These are phyloP conservation scores for Cyclophora punctaria DNA, from an alignment of 2,888 invertebrate species.

Conservation along the genomic window DNA sequence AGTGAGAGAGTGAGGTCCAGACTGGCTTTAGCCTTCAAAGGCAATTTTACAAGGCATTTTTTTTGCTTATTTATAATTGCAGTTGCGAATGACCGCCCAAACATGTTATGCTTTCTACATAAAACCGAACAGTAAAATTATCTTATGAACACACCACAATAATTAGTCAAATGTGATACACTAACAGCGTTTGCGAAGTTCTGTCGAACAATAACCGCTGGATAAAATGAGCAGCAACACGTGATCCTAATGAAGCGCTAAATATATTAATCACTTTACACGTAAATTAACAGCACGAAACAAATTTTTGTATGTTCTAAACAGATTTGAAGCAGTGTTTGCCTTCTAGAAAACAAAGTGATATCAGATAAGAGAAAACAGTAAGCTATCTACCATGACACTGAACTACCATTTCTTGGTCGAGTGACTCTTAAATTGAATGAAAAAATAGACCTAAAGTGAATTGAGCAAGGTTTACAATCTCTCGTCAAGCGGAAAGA, in stretches of 20 bases:
- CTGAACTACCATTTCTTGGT: slow-evolving; percentile 10
- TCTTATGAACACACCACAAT: no score
- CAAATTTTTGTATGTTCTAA: slow-evolving; percentile 14
- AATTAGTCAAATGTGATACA: slow-evolving; percentile 3
- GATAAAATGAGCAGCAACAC: slow-evolving; percentile 45
- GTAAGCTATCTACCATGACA: slow-evolving; percentile 31
- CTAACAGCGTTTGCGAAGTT: slow-evolving; percentile 30
- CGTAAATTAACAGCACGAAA: slow-evolving; percentile 44
- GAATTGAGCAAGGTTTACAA: background rate
- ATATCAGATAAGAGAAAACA: slow-evolving; percentile 21
- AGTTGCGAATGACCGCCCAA: no score
- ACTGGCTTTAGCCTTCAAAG: no score
- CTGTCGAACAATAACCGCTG: slow-evolving; percentile 26
- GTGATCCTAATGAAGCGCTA: slow-evolving; percentile 56
- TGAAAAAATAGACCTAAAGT: background rate
- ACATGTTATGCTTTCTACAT: no score
- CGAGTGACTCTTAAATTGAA: slow-evolving; percentile 8
- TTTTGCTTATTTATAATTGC: no score
- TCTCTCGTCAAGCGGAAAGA: background rate
- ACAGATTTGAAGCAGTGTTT: slow-evolving; percentile 38
- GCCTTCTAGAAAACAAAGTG: slow-evolving; percentile 26
- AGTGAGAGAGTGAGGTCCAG: no score
- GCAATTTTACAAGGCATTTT: no score
- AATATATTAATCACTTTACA: slow-evolving; percentile 45
- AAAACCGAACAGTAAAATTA: no score